Evolutionary conservation across 2,888 invertebrate species (phyloP).

Genomic region (Drosophila prostipennis): DNA sequence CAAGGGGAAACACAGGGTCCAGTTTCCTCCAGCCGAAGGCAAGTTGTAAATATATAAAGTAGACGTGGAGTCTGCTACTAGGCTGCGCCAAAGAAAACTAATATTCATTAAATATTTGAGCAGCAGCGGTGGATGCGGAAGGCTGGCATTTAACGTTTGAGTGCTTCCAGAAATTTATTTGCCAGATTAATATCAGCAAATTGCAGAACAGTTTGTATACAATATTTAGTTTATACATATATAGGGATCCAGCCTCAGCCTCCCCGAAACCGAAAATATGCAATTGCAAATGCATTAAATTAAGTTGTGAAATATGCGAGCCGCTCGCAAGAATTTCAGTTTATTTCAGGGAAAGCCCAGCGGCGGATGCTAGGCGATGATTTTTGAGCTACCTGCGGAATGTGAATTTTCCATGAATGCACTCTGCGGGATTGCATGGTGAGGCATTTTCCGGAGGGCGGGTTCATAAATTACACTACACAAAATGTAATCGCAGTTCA

Average conservation of each 20-base stretch:
- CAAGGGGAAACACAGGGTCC: constrained; percentile 6
- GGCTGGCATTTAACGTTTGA: constrained; percentile 56
- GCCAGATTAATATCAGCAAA: constrained; percentile 64
- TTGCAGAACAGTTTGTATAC: constrained; percentile 53
- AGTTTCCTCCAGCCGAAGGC: constrained; percentile 6
- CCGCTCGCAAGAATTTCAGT: constrained; percentile 19
- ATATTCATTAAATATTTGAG: constrained; percentile 72
- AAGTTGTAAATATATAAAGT: constrained; percentile 29
- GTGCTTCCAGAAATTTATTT: constrained; percentile 66
- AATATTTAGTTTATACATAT: constrained; percentile 42
- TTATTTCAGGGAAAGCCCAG: constrained; percentile 10
- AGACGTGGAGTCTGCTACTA: constrained; percentile 16
- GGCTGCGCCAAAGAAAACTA: constrained; percentile 51
- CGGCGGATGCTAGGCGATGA: constrained; percentile 42
- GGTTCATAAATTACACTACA: background rate
- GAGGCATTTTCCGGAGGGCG: background rate
- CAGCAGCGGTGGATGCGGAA: constrained; percentile 23
- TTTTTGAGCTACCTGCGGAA: constrained; percentile 46
- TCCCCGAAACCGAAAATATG: constrained; percentile 59
- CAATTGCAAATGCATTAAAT: constrained; percentile 64
- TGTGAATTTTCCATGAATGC: constrained; percentile 66
- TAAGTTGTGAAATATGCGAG: constrained; percentile 67
- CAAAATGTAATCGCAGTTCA: background rate
- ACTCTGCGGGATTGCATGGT: constrained; percentile 65
- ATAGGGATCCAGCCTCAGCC: background rate